Evolutionary conservation across 2,113 vertebrate species (phyloP), one percentile per base, ranked within the genome.

Genomic region (Irena cyanogastra): DNA sequence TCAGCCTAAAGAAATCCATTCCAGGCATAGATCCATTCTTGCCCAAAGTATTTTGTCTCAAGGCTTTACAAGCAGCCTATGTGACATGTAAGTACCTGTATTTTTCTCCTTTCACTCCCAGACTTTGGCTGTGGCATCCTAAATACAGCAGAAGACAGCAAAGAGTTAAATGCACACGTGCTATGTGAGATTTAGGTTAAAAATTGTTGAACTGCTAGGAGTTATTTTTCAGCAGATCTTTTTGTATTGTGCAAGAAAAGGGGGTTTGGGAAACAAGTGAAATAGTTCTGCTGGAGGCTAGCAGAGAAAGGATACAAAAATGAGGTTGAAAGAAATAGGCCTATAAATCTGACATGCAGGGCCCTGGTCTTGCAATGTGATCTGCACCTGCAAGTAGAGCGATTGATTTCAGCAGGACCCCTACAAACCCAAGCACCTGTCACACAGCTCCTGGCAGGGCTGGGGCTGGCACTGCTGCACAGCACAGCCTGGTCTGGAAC

Each of bases 321-420:
- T 76, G 83, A 94, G 86, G 53, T 72, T 65, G 80, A 45, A 84
- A 89, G 69, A 84, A 96, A 96, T 95, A 82, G 95, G 53, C 50
- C 90, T 53, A 94, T 96, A 96, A 96, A 96, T 96, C 92, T 93
- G 92, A 87, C 86, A 92, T 56, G 18, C 86, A 31, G 45, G 53
- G 72, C 90, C 88, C 52, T 60, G 69, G 80, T 89, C 90, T 37
- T 87, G 83, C 90, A 88, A 86, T 68, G 60, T 1, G 39, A 88
- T 93, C 75, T 81, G 74, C 39, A 77, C 63, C 91, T 26, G 47
- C 79, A 78, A 47, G 2, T 1, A 87, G 41, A 53, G 56, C 41
- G 0, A 94, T 60, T 87, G 95, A 92, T 96, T 83, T 57, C 77
- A 89, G 72, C 74, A 75, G 31, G 72, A 24, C 75, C 52, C 1